Base-by-base conservation (phyloP, 1,140 invertebrate genomes). In the Dinoponera quadriceps region DNA sequence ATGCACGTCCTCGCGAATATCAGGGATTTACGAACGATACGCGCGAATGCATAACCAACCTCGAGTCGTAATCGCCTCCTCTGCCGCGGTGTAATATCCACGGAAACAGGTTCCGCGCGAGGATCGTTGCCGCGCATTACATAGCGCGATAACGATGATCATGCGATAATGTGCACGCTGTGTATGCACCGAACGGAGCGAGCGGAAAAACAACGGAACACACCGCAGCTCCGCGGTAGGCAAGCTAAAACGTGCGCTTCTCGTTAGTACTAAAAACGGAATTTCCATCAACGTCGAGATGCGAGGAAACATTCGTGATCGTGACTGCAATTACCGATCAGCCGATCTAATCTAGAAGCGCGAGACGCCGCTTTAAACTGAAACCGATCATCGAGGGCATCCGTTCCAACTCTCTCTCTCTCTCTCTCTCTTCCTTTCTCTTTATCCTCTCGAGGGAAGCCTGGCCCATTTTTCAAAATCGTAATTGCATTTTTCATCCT, bases 391-490 rank as follows among this genome's bases (percentile, higher is more conserved):
- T 29, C 63, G 68, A 48, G 77, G 20, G 88, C 89, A 87, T 85
- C 90, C 83, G 72, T 83, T 72, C 59, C 85, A 73, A 71, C 85
- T 48, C 75, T 77, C 74, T 80, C 38, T 44, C 38, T 44, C 38
- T 44, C 38, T 44, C 38, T 44, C 38, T 44, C 38, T 9, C 38
- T 9, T 9, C 11, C 38, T 44, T 9, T 9, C 38, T 44, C 9
- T 44, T 9, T 44, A 0, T 44, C 7, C 38, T 44, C 84, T 83
- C 85, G 84, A 84, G 72, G 51, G 66, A 80, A 73, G 38, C 44
- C 51, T 89, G 84, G 90, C 83, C 90, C 93, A 94, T 94, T 94
- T 94, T 93, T 94, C 93, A 93, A 93, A 93, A 93, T 92, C 89
- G 90, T 94, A 93, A 94, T 94, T 93, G 91, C 93, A 93, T 93